Percentiles rank a stretch among this genome's conserved stretches.
phyloP scores from a whole-genome alignment of 2,113 vertebrate genomes.

The Sphaerodactylus townsendi region DNA sequence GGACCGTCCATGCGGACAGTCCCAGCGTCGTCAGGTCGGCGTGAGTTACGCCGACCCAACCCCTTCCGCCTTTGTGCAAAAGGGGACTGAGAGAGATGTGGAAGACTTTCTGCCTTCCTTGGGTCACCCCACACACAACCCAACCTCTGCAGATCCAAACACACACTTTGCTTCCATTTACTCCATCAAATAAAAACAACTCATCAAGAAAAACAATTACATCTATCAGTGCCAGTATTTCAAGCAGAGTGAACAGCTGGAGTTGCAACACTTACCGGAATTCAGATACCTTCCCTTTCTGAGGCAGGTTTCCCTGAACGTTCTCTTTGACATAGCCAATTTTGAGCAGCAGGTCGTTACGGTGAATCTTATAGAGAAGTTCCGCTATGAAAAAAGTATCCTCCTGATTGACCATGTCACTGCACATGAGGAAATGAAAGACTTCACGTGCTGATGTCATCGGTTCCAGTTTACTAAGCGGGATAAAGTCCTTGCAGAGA shows the following conservation, averaged over 20 bases:
- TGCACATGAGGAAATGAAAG: conserved; percentile 60
- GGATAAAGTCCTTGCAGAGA: conserved; percentile 68
- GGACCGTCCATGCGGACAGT: too few species aligned
- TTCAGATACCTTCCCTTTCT: conserved; percentile 47
- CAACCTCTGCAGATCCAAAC: too few species aligned
- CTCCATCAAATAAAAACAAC: not conserved
- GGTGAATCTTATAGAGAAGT: conserved; percentile 67
- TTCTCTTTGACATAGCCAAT: conserved; percentile 56
- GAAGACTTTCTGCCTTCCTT: too few species aligned
- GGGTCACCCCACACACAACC: not conserved
- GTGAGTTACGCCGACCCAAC: too few species aligned
- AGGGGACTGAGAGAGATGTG: too few species aligned
- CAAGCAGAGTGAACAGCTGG: not conserved
- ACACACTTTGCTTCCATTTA: not conserved
- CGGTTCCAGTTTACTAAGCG: conserved; percentile 46
- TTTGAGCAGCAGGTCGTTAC: conserved; percentile 48
- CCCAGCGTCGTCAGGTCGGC: too few species aligned
- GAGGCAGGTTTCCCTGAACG: conserved; percentile 46
- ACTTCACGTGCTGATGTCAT: conserved; percentile 58
- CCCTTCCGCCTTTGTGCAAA: too few species aligned
- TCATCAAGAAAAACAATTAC: not conserved
- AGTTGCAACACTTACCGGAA: conserved; percentile 66
- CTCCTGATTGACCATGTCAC: conserved; percentile 46
- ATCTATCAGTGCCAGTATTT: not conserved
- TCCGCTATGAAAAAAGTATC: conserved; percentile 71